These are phyloP conservation scores for Thereva unica DNA, from an alignment of 2,888 invertebrate species.

Conservation along the genomic window DNA sequence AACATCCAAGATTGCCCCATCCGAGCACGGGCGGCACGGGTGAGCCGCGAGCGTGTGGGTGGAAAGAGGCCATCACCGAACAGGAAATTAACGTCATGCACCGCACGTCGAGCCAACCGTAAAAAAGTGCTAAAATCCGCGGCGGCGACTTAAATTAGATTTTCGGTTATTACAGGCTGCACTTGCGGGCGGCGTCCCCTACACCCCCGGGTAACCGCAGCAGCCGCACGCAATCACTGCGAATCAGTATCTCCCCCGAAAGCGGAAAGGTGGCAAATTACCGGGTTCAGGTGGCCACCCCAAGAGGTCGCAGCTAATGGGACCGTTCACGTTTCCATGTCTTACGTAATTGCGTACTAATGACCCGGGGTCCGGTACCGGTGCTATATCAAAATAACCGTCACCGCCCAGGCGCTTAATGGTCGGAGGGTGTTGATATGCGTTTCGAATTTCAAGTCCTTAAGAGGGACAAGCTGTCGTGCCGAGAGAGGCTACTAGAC, in stretches of 20 bases:
- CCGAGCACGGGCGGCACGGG: no score
- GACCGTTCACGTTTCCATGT: neutral
- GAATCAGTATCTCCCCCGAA: no score
- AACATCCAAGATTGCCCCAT: no score
- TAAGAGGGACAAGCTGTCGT: neutral
- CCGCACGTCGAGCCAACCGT: conserved; percentile 16
- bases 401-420: conserved; percentile 3
- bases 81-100: conserved; percentile 30
- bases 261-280: no score
- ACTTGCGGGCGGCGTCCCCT: conserved; percentile 3
- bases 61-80: conserved; percentile 4
- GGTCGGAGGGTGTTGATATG: conserved; percentile 11
- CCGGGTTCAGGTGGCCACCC: no score
- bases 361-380: neutral
- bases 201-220: neutral
- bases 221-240: no score
- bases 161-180: neutral
- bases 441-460: conserved; percentile 11
- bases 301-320: neutral
- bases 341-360: neutral
- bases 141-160: neutral
- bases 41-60: neutral
- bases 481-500: conserved; percentile 13
- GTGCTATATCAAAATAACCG: neutral
- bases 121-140: neutral